Evolutionary conservation across 2,888 invertebrate species (phyloP), one percentile per base, ranked within the genome.

Genomic region (Drosophila ustulata): DNA sequence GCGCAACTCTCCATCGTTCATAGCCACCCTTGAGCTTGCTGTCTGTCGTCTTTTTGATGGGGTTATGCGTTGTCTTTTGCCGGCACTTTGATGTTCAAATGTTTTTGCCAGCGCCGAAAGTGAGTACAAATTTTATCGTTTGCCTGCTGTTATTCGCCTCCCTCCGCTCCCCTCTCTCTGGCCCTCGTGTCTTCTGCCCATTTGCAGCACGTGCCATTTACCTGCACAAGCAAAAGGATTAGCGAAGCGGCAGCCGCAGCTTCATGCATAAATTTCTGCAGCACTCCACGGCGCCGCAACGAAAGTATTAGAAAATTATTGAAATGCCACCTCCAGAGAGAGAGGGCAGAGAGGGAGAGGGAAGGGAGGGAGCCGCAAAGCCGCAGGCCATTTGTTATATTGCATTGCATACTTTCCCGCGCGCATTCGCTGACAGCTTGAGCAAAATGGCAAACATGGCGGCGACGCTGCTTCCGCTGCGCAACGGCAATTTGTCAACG

Each of bases 401-500:
- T 71, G 66, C 66, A 64, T 55, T 73, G 84, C 87, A 83, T 75
- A 87, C 79, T 81, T 84, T 71, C 72, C 56, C 66, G 89, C 65
- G 72, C 68, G 59, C 51, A 77, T 63, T 49, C 78, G 88, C 75
- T 88, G 86, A 87, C 83, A 85, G 75, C 89, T 87, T 82, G 75
- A 85, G 88, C 74, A 89, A 82, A 85, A 88, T 75, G 80, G 89
- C 89, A 85, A 85, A 85, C 80, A 85, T 67, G 69, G 68, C 77
- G 46, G 53, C 30, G 28, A 30, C 25, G 62, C 58, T 28, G 39
- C 50, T 51, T 53, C 46, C 45, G 37, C 43, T 55, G 58, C 37
- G 37, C 46, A 46, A 52, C 49, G 71, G 80, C 88, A 87, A 85
- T 85, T 89, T 85, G 89, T 85, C 85, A 85, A 81, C 71, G 82